Percentiles rank a stretch among this genome's conserved stretches.
These are phyloP conservation scores for Acleris emargana DNA, from an alignment of 2,888 invertebrate species.

Conservation along the genomic window DNA sequence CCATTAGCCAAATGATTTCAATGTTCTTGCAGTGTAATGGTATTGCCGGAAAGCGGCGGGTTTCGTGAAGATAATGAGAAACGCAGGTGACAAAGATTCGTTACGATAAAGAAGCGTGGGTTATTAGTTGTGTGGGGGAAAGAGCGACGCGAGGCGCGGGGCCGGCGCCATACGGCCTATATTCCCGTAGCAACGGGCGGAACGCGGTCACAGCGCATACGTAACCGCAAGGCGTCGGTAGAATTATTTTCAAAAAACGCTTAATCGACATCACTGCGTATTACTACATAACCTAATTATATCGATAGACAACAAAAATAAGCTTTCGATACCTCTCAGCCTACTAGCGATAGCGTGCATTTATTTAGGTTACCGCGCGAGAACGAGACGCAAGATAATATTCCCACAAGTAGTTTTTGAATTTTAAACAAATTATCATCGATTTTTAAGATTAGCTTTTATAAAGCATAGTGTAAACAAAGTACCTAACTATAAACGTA, in stretches of 20 bases:
- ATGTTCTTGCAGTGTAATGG: conserved; percentile 48
- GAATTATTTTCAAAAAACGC: conserved; percentile 50
- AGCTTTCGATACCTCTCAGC: conserved; percentile 33
- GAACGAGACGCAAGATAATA: conserved; percentile 55
- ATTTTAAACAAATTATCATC: conserved; percentile 25
- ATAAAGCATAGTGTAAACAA: conserved; percentile 11
- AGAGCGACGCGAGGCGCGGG: conserved; percentile 58
- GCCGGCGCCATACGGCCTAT: conserved; percentile 69
- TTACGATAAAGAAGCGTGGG: conserved; percentile 77
- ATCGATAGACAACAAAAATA: conserved; percentile 32
- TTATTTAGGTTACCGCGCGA: conserved; percentile 53
- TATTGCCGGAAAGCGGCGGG: conserved; percentile 52
- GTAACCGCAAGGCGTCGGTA: conserved; percentile 58
- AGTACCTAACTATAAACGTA: conserved; percentile 40
- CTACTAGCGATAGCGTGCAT: conserved; percentile 50
- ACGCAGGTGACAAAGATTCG: conserved; percentile 76
- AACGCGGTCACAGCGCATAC: conserved; percentile 75
- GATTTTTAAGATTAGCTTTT: conserved; percentile 24
- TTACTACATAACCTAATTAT: conserved; percentile 34
- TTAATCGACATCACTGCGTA: conserved; percentile 46
- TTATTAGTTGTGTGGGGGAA: conserved; percentile 72
- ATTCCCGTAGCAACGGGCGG: conserved; percentile 69
- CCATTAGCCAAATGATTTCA: conserved; percentile 61
- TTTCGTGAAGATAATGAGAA: conserved; percentile 61
- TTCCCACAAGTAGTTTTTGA: conserved; percentile 40